A percentile compares a stretch with the other conserved stretches of the same genome.
Evolutionary conservation across 2,113 vertebrate species (phyloP).

Genomic region (Amblyopsis rosae): DNA sequence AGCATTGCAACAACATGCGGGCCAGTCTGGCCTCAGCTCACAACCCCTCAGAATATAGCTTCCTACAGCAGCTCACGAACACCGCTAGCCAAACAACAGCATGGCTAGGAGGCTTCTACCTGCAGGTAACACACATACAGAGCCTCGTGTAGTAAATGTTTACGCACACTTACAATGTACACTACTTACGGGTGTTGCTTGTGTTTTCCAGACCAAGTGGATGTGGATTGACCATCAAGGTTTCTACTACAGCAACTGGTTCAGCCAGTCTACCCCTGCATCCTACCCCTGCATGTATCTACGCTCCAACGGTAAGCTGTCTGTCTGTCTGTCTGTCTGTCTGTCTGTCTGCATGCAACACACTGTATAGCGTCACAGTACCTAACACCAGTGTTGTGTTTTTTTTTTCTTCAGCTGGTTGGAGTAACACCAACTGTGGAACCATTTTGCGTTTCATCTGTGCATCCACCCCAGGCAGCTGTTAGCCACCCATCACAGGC

Average conservation of each 20-base stretch:
- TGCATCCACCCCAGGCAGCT: background rate
- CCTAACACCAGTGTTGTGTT: background rate
- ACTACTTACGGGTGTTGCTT: background rate
- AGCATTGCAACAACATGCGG: background rate
- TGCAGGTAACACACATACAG: background rate
- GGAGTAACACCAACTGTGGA: background rate
- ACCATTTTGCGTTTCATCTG: background rate
- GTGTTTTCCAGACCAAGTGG: background rate
- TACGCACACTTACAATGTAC: background rate
- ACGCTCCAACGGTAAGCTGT: background rate
- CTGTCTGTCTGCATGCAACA: background rate
- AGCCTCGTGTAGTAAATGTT: too few relatives aligned
- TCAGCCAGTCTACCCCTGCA: background rate
- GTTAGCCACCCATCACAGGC: background rate
- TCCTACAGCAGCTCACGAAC: background rate
- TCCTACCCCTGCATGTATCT: background rate
- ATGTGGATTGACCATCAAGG: background rate
- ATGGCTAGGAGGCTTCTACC: background rate
- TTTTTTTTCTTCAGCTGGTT: background rate
- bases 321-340: conserved; percentile 2
- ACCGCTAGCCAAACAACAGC: background rate
- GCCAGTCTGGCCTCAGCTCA: background rate
- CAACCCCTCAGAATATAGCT: background rate
- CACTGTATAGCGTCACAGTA: background rate
- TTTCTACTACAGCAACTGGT: background rate